Evolutionary conservation across 1,140 invertebrate species (phyloP), one percentile per base, ranked within the genome.

Genomic region (Drosophila pseudoananassae): DNA sequence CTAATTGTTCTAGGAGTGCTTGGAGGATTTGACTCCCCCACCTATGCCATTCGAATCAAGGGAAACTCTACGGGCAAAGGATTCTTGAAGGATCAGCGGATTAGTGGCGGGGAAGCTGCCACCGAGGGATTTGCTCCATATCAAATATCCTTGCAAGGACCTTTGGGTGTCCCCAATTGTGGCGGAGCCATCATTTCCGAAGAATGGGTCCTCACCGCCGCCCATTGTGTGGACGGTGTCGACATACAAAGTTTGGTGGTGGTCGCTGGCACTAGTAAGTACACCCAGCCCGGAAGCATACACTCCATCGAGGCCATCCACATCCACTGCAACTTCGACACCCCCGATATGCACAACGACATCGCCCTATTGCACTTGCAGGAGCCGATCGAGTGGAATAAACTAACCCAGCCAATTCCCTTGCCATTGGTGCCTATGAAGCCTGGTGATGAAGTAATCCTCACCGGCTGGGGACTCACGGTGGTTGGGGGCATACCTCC

Each of bases 291-390:
- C 43, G 85, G 61, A 12, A 56, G 45, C 8, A 64, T 46, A 8
- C 65, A 66, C 25, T 47, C 59, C 14, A 40, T 70, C 0, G n/a
- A 59, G 5, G 17, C 71, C 7, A 56, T 82, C 5, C 38, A 73
- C 46, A 40, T 61, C 10, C 82, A 88, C 31, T 85, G 82, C 45
- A 87, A 79, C 40, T 83, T 93, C 33, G 80, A 90, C 29, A 47
- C 33, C 4, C 85, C 82, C 0, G 0, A 0, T 1, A 63, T 61
- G 55, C 69, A 59, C 23, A 93, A 94, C 68, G 93, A 94, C 64
- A 92, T 94, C 29, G 93, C 92, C 36, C 56, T 94, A 1, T 55
- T 94, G 8, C 85, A 89, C 33, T 52, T 93, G 3, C 66, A 74
- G 1, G 56, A 55, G 1, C 64, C 88, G 1, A 93, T 94, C 31